Percentiles rank a stretch among this genome's conserved stretches.
phyloP scores from a whole-genome alignment of 2,113 vertebrate species.

The Carassius carassius region DNA sequence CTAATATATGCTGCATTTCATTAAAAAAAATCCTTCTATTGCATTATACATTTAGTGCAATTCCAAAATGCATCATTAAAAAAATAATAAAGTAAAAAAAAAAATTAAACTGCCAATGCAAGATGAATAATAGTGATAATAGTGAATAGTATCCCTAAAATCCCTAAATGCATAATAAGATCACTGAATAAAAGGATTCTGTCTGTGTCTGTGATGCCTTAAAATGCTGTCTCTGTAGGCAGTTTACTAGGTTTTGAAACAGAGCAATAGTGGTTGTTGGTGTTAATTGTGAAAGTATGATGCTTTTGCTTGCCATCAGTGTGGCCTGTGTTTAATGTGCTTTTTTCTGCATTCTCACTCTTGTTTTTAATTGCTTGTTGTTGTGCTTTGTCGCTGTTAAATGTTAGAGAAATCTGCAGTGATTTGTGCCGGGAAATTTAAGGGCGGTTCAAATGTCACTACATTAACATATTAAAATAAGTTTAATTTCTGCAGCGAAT shows the following conservation, averaged over 20 bases:
- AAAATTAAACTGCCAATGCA: too few relatives aligned
- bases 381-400: conserved; percentile 29
- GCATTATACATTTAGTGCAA: too few relatives aligned
- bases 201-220: too few relatives aligned
- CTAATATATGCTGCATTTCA: too few relatives aligned
- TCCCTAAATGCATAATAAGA: too few relatives aligned
- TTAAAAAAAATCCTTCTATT: too few relatives aligned
- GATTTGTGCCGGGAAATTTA: conserved; percentile 31
- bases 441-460: conserved; percentile 24
- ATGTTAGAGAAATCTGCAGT: conserved; percentile 33
- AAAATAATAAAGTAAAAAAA: too few relatives aligned
- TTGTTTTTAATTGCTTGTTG: conserved; percentile 7
- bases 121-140: too few relatives aligned
- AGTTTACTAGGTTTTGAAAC: background rate
- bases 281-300: conserved; percentile 8
- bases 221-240: background rate
- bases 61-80: too few relatives aligned
- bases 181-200: too few relatives aligned
- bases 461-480: conserved; percentile 35
- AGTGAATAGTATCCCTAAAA: too few relatives aligned
- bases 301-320: background rate
- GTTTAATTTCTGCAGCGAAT: conserved; percentile 22
- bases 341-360: background rate
- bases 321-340: conserved; percentile 16
- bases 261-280: background rate